Evolutionary conservation across 2,888 invertebrate genomes (phyloP).

Genomic region (Cryptophagus acutangulus): DNA sequence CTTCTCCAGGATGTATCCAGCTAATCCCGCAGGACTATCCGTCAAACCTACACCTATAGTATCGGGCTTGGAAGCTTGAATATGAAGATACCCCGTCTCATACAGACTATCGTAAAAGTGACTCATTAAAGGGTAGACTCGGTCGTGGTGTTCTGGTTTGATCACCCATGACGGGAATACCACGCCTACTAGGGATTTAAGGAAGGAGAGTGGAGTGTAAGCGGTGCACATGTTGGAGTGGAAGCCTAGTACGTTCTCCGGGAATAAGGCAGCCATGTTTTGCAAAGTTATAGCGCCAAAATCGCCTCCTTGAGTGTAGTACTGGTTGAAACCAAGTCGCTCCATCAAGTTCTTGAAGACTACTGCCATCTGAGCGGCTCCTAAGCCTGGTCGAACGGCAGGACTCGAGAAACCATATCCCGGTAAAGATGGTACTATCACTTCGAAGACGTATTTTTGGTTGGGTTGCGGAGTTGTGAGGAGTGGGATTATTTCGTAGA

Average conservation of each 20-base stretch:
- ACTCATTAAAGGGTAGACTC: conserved; percentile 51
- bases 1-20: conserved; percentile 87
- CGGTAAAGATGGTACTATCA: conserved; percentile 56
- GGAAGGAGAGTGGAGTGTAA: conserved; percentile 40
- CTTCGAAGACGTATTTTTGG: conserved; percentile 61
- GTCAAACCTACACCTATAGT: conserved; percentile 70
- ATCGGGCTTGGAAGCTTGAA: conserved; percentile 87
- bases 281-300: conserved; percentile 68
- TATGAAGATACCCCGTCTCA: conserved; percentile 63
- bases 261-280: conserved; percentile 59
- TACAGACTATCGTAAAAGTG: conserved; percentile 45
- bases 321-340: conserved; percentile 61
- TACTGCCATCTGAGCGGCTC: conserved; percentile 54
- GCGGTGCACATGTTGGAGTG: conserved; percentile 60
- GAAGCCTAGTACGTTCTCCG: conserved; percentile 53
- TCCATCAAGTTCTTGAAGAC: conserved; percentile 65
- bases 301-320: conserved; percentile 74
- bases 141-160: conserved; percentile 50
- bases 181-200: conserved; percentile 48
- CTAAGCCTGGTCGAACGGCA: conserved; percentile 60
- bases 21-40: conserved; percentile 79
- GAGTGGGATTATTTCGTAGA: conserved; percentile 68
- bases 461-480: conserved; percentile 52
- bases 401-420: conserved; percentile 53
- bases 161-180: conserved; percentile 58